Evolutionary conservation across 2,888 invertebrate genomes (phyloP).

Genomic region (Thereva unica): DNA sequence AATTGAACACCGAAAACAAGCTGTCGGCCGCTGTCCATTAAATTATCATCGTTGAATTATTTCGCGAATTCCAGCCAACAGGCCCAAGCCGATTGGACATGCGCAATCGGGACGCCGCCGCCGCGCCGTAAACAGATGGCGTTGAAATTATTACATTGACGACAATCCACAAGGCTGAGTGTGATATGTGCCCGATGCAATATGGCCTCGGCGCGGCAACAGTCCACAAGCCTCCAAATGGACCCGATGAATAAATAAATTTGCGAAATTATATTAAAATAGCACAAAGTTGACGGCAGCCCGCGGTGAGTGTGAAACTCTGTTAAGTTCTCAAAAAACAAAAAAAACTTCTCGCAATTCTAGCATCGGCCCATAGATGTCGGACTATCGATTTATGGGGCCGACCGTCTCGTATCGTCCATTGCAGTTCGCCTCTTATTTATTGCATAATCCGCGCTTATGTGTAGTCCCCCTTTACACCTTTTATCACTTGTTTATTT

Average conservation of each 20-base stretch:
- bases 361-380: not conserved
- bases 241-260: conserved; percentile 27
- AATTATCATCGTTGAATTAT: conserved; percentile 32
- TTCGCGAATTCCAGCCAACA: not conserved
- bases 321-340: not conserved
- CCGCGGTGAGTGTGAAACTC: conserved; percentile 25
- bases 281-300: conserved; percentile 23
- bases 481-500: no score
- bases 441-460: conserved; percentile 6
- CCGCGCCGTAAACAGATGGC: not conserved
- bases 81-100: not conserved
- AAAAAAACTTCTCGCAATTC: not conserved
- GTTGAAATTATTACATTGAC: not conserved
- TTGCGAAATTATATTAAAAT: conserved; percentile 30
- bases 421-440: conserved; percentile 5
- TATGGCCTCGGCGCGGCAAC: not conserved
- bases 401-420: conserved; percentile 4
- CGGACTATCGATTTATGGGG: conserved; percentile 12
- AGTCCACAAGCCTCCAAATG: not conserved
- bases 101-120: conserved; percentile 10
- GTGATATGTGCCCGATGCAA: not conserved
- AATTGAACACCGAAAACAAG: conserved; percentile 37
- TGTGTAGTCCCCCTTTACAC: no score
- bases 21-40: conserved; percentile 33
- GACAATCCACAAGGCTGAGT: not conserved